Conservation (phyloP, 1,140 invertebrate species). For the Euwallacea fornicatus region DNA sequence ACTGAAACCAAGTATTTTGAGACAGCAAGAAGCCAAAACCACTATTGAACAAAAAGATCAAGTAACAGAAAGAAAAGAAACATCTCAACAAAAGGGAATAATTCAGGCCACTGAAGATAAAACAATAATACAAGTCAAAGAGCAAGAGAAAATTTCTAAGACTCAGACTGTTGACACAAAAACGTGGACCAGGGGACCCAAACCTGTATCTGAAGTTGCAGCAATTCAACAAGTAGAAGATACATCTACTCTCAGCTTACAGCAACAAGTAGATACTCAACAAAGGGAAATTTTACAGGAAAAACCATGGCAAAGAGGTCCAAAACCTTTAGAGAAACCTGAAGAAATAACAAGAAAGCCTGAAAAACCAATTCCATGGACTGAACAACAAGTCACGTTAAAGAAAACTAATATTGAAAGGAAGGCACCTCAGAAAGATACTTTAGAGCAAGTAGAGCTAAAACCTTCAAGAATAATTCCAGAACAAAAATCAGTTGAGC, state of each 20-base stretch:
- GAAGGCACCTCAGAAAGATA: conserved; percentile 52
- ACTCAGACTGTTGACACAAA: conserved; percentile 59
- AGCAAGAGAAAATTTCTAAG: conserved; percentile 1
- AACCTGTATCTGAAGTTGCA: not conserved
- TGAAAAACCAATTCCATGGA: conserved; percentile 52
- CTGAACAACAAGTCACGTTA: conserved; percentile 52
- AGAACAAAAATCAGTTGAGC: conserved; percentile 20
- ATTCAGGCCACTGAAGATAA: not conserved
- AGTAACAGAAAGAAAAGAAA: too few relatives aligned
- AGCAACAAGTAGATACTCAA: conserved; percentile 2
- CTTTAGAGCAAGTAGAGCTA: conserved; percentile 41
- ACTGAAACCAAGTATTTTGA: conserved; percentile 34
- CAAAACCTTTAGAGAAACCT: conserved; percentile 48
- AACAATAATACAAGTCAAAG: conserved; percentile 24
- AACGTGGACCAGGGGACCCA: conserved; percentile 1
- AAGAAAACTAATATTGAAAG: conserved; percentile 52
- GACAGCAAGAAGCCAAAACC: not conserved
- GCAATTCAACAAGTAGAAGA: not conserved
- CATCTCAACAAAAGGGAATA: too few relatives aligned
- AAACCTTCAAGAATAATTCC: conserved; percentile 35
- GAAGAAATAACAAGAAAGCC: conserved; percentile 53
- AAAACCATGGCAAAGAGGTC: not conserved
- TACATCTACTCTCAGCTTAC: not conserved
- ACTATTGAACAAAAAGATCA: not conserved
- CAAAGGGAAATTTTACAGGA: conserved; percentile 19